Base-by-base conservation (phyloP, 2,888 invertebrate species). In the Leucania comma region DNA sequence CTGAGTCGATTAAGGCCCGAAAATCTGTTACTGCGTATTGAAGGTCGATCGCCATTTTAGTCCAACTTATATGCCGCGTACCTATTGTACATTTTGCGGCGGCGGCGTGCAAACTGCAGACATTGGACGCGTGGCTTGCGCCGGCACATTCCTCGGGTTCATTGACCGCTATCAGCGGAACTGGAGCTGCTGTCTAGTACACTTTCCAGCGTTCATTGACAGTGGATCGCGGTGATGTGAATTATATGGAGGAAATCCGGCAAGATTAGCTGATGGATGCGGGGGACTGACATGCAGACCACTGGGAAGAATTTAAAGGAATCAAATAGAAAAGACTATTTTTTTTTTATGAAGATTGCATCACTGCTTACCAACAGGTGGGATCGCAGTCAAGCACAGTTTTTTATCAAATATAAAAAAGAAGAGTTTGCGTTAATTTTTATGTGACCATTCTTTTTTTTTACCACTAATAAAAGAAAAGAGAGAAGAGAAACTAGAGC, bases 141-240 rank as follows among this genome's bases (percentile, higher is more conserved):
- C 73, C 69, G 42, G 68, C 78, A 76, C 85, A 89, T 88, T 86
- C 87, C 83, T 61, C 61, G 69, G 78, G 90, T 84, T 89, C 89
- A 69, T 69, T 77, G 87, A 85, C 89, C 90, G 85, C 62, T 80
- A 83, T 76, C 82, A 79, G 75, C 73, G 84, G 81, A 81, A 86
- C 82, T 84, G 65, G 77, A 78, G 82, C 80, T 80, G 82, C 80
- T 80, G 81, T 72, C 63, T 51, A 75, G 74, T 66, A 74, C 83
- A 85, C 86, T 88, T 88, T 88, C 86, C 87, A 86, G 81, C 85
- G 84, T 77, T 79, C 81, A 76, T 81, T 81, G 70, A 82, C 81
- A 82, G 80, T 74, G 26, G 57, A 56, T 60, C 50, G 78, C 67
- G 65, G 66, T 80, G 68, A 77, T 80, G 78, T 75, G 79, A 83